These are phyloP conservation scores for Ceramica pisi DNA, from an alignment of 2,888 invertebrate species.

Conservation along the genomic window DNA sequence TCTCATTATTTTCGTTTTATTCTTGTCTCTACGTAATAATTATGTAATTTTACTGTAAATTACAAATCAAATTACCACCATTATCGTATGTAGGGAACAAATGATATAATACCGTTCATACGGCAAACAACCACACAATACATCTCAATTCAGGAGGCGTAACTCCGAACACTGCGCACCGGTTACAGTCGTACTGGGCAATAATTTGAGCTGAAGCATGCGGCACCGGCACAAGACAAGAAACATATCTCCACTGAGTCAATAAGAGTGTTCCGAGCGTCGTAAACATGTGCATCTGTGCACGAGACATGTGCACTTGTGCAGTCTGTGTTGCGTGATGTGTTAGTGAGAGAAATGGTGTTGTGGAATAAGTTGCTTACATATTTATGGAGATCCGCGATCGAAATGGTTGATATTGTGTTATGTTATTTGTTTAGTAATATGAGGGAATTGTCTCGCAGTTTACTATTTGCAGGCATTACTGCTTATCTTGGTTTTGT, in stretches of 20 bases:
- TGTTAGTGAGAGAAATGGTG: slow-evolving; percentile 27
- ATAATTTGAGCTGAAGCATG: slow-evolving; percentile 60
- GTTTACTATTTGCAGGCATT: neutral
- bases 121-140: slow-evolving; percentile 7
- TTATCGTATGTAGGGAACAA: neutral
- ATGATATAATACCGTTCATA: neutral
- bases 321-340: neutral
- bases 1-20: no score
- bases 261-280: slow-evolving; percentile 55
- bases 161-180: slow-evolving; percentile 34
- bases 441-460: neutral
- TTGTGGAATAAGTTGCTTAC: neutral
- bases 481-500: no score
- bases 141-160: slow-evolving; percentile 6
- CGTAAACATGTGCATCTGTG: slow-evolving; percentile 55
- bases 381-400: slow-evolving; percentile 19
- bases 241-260: slow-evolving; percentile 60
- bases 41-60: neutral
- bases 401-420: neutral
- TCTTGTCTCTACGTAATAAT: neutral
- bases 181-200: slow-evolving; percentile 33
- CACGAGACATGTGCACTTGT: slow-evolving; percentile 3
- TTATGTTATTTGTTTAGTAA: neutral
- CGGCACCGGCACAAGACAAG: slow-evolving; percentile 50
- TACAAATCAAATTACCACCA: neutral